These are phyloP conservation scores for Lucinisca nassula DNA, from an alignment of 2,888 invertebrate species.

Conservation along the genomic window DNA sequence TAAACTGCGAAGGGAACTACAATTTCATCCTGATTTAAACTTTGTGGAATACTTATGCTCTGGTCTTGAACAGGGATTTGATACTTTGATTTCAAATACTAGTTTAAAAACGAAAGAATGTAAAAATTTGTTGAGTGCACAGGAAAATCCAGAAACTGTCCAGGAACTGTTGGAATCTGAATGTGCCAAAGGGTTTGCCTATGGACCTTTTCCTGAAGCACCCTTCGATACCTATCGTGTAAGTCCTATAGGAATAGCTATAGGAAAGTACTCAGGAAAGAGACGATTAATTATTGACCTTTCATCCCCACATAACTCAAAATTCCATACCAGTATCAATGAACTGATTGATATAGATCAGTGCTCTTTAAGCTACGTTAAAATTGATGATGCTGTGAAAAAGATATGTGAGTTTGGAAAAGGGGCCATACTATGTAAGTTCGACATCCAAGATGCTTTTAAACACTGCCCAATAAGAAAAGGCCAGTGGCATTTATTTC, in stretches of 20 bases:
- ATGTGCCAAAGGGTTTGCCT: slow-evolving; percentile 47
- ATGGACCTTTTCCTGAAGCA: slow-evolving; percentile 37
- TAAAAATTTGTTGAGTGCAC: slow-evolving; percentile 47
- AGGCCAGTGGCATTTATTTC: slow-evolving; percentile 39
- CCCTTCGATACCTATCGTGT: slow-evolving; percentile 57
- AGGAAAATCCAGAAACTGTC: slow-evolving; percentile 27
- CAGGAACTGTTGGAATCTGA: slow-evolving; percentile 38
- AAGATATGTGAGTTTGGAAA: slow-evolving; percentile 31
- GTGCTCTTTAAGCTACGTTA: slow-evolving; percentile 40
- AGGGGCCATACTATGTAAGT: slow-evolving; percentile 42
- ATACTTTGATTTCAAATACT: background rate
- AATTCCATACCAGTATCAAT: slow-evolving; percentile 49
- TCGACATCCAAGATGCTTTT: slow-evolving; percentile 63
- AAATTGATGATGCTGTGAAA: slow-evolving; percentile 64
- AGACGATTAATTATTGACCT: slow-evolving; percentile 63
- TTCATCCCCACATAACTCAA: slow-evolving; percentile 60
- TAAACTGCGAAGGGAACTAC: no score
- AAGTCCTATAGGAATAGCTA: slow-evolving; percentile 55
- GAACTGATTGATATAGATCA: slow-evolving; percentile 59
- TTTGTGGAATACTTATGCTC: background rate
- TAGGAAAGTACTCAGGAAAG: slow-evolving; percentile 60
- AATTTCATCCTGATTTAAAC: background rate
- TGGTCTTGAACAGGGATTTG: background rate
- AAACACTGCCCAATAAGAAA: slow-evolving; percentile 49
- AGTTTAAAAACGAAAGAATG: background rate